A percentile compares a stretch with the other conserved stretches of the same genome.
These are phyloP conservation scores for Hoplodrina blanda DNA, from an alignment of 2,888 invertebrate species.

Conservation along the genomic window DNA sequence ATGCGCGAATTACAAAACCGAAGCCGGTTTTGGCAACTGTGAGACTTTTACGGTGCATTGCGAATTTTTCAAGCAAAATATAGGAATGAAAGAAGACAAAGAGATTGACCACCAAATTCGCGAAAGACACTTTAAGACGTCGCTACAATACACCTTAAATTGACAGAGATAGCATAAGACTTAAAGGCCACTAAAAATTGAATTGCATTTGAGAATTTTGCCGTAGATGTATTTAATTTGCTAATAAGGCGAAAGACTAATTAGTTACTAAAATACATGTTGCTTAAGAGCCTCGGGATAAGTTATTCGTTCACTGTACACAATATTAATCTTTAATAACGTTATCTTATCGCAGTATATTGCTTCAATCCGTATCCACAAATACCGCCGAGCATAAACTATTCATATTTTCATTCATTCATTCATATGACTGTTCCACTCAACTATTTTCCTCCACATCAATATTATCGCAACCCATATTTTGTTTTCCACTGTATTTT, in stretches of 20 bases:
- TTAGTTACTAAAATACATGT: neutral
- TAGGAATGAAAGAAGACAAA: neutral
- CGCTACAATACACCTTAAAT: too few relatives aligned
- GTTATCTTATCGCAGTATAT: constrained; percentile 46
- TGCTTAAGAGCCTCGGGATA: constrained; percentile 12
- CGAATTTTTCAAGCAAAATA: constrained; percentile 8
- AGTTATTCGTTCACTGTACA: constrained; percentile 24
- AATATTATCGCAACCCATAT: constrained; percentile 46
- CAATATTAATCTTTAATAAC: constrained; percentile 48
- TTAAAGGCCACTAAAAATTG: too few relatives aligned
- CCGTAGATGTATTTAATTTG: neutral
- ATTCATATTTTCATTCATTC: constrained; percentile 42
- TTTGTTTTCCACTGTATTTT: constrained; percentile 42
- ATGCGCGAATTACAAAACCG: constrained; percentile 47
- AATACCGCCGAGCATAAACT: constrained; percentile 26
- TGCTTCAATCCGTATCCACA: constrained; percentile 39
- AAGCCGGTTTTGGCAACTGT: constrained; percentile 31
- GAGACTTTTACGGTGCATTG: constrained; percentile 3
- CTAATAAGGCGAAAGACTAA: neutral
- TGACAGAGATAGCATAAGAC: too few relatives aligned
- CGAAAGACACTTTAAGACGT: too few relatives aligned
- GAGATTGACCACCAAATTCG: neutral
- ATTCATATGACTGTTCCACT: constrained; percentile 37
- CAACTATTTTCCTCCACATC: constrained; percentile 25
- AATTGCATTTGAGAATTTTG: too few relatives aligned